These are phyloP conservation scores for Hydrozoanthus tunicans DNA, from an alignment of 64 coral and sea anemone species.

Conservation along the genomic window DNA sequence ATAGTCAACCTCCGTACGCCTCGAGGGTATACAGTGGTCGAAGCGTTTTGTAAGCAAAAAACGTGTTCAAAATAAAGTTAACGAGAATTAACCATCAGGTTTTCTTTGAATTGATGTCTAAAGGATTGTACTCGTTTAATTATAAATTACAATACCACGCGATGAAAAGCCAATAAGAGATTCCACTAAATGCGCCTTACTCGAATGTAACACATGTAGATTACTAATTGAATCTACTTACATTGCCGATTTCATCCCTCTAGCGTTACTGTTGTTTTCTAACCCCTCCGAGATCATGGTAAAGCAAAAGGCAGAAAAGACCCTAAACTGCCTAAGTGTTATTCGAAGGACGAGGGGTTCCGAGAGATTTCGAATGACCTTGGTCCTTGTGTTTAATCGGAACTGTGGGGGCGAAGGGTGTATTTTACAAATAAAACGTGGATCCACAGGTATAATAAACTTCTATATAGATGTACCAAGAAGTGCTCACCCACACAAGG, in stretches of 20 bases:
- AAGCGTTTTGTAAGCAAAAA: no score
- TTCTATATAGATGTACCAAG: not conserved
- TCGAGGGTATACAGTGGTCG: no score
- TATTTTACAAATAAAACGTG: conserved; percentile 2
- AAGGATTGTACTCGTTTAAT: no score
- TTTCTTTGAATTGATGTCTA: no score
- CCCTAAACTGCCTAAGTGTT: not conserved
- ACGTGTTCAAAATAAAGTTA: no score
- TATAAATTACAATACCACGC: no score
- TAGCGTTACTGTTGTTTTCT: not conserved
- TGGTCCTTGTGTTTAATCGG: not conserved
- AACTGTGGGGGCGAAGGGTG: conserved; percentile 36
- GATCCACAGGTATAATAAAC: not conserved
- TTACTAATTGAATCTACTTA: not conserved
- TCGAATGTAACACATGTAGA: not conserved
- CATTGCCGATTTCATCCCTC: not conserved
- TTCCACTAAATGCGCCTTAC: no score
- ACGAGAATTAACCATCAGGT: no score
- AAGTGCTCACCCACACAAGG: not conserved
- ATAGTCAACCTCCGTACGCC: no score
- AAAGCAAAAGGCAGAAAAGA: not conserved
- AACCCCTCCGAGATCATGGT: no score
- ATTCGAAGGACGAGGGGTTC: not conserved
- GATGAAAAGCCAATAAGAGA: no score
- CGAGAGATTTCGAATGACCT: not conserved